phyloP scores from a whole-genome alignment of 2,888 invertebrate species.

The Lymantria monacha region DNA sequence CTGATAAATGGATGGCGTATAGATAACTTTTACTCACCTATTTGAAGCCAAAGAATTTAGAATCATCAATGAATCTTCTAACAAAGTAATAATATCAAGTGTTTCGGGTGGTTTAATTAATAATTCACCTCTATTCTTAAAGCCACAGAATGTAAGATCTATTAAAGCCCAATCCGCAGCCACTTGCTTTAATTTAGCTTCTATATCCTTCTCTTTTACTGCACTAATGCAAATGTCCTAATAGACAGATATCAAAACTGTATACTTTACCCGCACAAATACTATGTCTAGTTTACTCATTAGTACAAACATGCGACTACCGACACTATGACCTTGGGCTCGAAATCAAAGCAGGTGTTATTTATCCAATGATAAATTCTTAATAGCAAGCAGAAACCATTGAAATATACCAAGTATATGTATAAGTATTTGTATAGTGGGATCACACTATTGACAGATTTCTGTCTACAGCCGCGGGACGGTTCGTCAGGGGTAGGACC shows the following conservation, averaged over 20 bases:
- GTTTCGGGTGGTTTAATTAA: slow-evolving; percentile 89
- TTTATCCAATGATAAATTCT: too few species aligned
- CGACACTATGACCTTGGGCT: not conserved
- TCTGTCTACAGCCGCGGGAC: too few species aligned
- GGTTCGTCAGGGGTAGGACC: too few species aligned
- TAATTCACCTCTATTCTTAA: slow-evolving; percentile 92
- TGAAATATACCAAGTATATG: too few species aligned
- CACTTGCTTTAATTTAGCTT: slow-evolving; percentile 92
- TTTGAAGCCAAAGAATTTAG: slow-evolving; percentile 93
- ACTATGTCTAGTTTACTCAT: too few species aligned
- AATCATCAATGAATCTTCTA: slow-evolving; percentile 94
- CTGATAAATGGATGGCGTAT: not conserved
- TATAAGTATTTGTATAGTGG: too few species aligned
- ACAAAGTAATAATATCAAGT: slow-evolving; percentile 87
- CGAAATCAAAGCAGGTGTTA: too few species aligned
- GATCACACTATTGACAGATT: too few species aligned
- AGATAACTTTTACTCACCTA: slow-evolving; percentile 70
- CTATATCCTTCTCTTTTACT: slow-evolving; percentile 94
- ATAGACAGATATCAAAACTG: not conserved
- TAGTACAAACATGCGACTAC: too few species aligned
- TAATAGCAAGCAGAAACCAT: too few species aligned
- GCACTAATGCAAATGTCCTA: slow-evolving; percentile 95
- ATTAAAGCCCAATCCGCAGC: slow-evolving; percentile 90
- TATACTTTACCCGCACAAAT: too few species aligned
- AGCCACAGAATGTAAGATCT: slow-evolving; percentile 86